Evolutionary conservation across 2,888 invertebrate species (phyloP), one percentile per base, ranked within the genome.

Genomic region (Eugnorisma glareosa): DNA sequence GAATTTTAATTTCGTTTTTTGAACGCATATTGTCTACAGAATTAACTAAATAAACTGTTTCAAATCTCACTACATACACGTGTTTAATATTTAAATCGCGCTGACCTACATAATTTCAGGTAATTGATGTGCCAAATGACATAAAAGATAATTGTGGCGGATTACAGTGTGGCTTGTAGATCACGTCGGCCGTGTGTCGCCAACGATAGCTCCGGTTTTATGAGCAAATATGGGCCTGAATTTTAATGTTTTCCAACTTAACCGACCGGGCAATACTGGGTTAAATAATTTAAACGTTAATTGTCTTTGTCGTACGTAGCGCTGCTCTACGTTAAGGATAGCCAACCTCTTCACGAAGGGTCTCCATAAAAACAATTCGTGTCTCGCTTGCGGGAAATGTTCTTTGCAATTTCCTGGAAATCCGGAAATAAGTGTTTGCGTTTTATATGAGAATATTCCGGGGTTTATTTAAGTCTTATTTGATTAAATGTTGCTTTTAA

Each of bases 161-260:
- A 70, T 81, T 76, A 79, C 74, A 67, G 37, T 11, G 54, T 21
- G 69, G 54, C 66, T 48, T 43, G 75, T 73, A 75, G 68, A 75
- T 81, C 81, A 86, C 66, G 69, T 54, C 51, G 71, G 57, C 75
- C 73, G 79, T 76, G 77, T 76, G 68, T 73, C 66, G 73, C 67
- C 72, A 68, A 69, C 71, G 77, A 83, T 83, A 81, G 67, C 86
- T 84, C 77, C 40, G 37, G 76, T 64, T 83, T 86, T 86, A 87
- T 77, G 83, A 75, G 81, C 82, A 76, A 78, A 72, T 86, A 73
- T 66, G 57, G 73, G 59, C 51, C 71, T 79, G 82, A 89, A 89
- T 89, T 86, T 89, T 87, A 89, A 90, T 89, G 87, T 86, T 87
- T 81, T 75, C 68, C 68, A 76, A 79, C 77, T 75, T 67, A 80